Evolutionary conservation across 2,888 invertebrate species (phyloP).

Genomic region (Aleiodes testaceus): DNA sequence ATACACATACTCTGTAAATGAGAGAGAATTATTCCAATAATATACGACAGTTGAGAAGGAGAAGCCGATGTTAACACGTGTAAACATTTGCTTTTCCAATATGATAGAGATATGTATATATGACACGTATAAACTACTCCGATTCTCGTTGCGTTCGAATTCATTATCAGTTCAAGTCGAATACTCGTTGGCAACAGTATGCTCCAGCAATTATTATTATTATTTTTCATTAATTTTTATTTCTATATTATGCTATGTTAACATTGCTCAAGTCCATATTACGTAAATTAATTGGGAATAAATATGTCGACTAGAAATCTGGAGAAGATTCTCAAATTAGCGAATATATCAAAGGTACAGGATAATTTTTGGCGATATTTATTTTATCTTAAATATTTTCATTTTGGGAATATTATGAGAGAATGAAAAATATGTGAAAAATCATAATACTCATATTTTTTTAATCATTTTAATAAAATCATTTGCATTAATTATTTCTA

Average conservation of each 20-base stretch:
- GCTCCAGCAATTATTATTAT: slow-evolving; percentile 1
- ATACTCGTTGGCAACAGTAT: slow-evolving; percentile 3
- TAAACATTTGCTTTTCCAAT: slow-evolving; percentile 56
- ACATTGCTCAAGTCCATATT: background rate
- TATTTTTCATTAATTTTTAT: background rate
- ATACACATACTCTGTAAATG: slow-evolving; percentile 6
- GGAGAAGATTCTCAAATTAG: slow-evolving; percentile 67
- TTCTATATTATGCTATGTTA: background rate
- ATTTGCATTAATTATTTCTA: too few relatives aligned
- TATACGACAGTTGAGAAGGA: slow-evolving; percentile 25
- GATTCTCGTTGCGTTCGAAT: slow-evolving; percentile 48
- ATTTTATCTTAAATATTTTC: too few relatives aligned
- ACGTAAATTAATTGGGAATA: slow-evolving; percentile 4
- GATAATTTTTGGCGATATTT: too few relatives aligned
- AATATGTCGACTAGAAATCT: slow-evolving; percentile 60
- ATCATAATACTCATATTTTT: too few relatives aligned
- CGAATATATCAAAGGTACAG: slow-evolving; percentile 62
- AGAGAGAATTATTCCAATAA: background rate
- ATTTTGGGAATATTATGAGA: too few relatives aligned
- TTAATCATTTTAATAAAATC: too few relatives aligned
- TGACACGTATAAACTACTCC: slow-evolving; percentile 52
- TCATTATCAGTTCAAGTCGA: slow-evolving; percentile 32
- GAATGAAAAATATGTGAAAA: too few relatives aligned
- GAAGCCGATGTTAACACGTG: slow-evolving; percentile 42
- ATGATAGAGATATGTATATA: slow-evolving; percentile 58